Evolutionary conservation across 1,140 invertebrate species (phyloP).

Genomic region (Drosophila azteca): DNA sequence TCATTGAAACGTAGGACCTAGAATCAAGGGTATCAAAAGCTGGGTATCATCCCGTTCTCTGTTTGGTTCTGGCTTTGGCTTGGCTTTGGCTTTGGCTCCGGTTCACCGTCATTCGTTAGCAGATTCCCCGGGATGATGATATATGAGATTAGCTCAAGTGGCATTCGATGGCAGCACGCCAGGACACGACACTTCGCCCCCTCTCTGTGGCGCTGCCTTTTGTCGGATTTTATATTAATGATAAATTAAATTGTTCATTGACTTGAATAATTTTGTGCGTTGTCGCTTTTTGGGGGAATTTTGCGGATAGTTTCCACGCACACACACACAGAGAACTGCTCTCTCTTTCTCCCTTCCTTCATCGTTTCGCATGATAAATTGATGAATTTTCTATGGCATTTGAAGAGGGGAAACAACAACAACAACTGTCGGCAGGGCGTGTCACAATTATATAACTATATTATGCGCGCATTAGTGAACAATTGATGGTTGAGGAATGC

Average conservation of each 20-base stretch:
- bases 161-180: conserved; percentile 74
- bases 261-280: conserved; percentile 81
- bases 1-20: too few species aligned
- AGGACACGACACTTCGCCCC: conserved; percentile 61
- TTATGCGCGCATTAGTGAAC: conserved; percentile 68
- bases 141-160: conserved; percentile 80
- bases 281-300: conserved; percentile 55
- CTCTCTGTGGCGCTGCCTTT: neutral
- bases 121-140: conserved; percentile 69
- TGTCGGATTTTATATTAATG: conserved; percentile 82
- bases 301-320: conserved; percentile 55
- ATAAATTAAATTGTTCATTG: conserved; percentile 83
- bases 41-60: neutral
- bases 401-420: conserved; percentile 11
- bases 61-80: conserved; percentile 20
- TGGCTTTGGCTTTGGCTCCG: conserved; percentile 16
- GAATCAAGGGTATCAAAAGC: too few species aligned
- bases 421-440: conserved; percentile 41
- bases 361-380: conserved; percentile 62
- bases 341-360: neutral
- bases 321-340: too few species aligned
- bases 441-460: conserved; percentile 71
- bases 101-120: conserved; percentile 47
- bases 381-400: conserved; percentile 60
- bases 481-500: conserved; percentile 56